Base-by-base conservation (phyloP, 2,888 invertebrate genomes). In the Octodonta nipae region DNA sequence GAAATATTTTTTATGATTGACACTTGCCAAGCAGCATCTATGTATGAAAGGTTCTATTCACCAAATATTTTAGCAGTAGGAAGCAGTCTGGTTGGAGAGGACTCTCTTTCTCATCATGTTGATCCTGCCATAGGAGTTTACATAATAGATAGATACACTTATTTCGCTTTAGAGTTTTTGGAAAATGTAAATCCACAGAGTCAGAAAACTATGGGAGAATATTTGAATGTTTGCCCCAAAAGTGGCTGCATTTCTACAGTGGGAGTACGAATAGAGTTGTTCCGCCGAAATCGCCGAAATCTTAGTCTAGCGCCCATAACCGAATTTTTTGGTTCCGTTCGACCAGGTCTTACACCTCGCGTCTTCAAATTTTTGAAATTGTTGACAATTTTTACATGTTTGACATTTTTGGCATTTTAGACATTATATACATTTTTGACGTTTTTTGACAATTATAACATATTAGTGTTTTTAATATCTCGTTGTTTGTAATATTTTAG, bases 101-200 rank as follows among this genome's bases (percentile, higher is more conserved):
- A 96, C 65, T 96, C 95, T 3, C 68, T 95, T 29, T 93, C 92
- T 40, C 96, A 99, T 65, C 98, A 98, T 60, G 88, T 96, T 10
- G 98, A 99, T 65, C 85, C 91, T 13, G 87, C 92, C 0, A 93
- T 99, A 49, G 98, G 98, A 10, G 98, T 99, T 0, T 98, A 96
- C 59, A 93, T 99, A 46, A 98, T 99, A 47, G 98, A 99, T 62
- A 75, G 98, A 41, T 99, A 93, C 57, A 96, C 96, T 0, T 96
- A 92, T 58, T 92, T 91, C 63, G 95, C 93, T 0, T 63, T 98
- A 42, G 92, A 95, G 52, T 98, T 96, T 60, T 66, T 98, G 34
- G 95, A 98, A 61, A 79, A 78, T 58, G 88, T 96, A 1, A 75
- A 78, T 46, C 83, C 88, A 0, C 80, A 85, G 41, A 89, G 87